Evolutionary conservation across 2,113 vertebrate species (phyloP).

Genomic region (Gallinago paraguaiae): DNA sequence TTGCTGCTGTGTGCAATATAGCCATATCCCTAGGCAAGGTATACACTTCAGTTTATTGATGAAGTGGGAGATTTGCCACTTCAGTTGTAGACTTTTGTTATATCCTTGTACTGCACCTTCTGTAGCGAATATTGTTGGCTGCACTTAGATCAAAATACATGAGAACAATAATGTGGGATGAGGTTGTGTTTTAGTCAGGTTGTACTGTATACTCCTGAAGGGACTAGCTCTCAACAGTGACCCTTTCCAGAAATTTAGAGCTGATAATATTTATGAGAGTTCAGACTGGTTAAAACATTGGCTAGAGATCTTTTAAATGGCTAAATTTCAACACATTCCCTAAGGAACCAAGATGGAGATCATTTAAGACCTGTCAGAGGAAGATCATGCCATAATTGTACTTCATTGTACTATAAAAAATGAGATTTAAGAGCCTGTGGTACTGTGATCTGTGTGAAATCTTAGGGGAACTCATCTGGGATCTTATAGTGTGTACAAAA

Average conservation of each 20-base stretch:
- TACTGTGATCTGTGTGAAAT: constrained; percentile 17
- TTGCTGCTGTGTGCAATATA: background rate
- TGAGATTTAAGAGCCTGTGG: constrained; percentile 29
- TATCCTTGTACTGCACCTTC: background rate
- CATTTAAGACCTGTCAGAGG: constrained; percentile 26
- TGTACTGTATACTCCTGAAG: background rate
- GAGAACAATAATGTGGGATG: background rate
- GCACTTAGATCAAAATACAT: background rate
- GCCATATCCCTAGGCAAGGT: background rate
- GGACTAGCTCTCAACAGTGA: background rate
- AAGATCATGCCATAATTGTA: constrained; percentile 41
- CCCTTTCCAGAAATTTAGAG: constrained; percentile 6
- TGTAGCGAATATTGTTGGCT: background rate
- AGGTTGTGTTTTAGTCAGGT: background rate
- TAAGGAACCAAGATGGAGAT: background rate
- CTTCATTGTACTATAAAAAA: constrained; percentile 29
- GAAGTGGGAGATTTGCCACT: background rate
- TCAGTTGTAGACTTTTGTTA: background rate
- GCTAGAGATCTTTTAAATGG: constrained; percentile 29
- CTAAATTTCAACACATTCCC: constrained; percentile 33
- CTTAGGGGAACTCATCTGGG: constrained; percentile 10
- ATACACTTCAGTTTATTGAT: background rate
- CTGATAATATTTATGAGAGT: constrained; percentile 46
- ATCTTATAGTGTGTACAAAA: background rate
- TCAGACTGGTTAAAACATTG: background rate